phyloP scores from a whole-genome alignment of 2,888 invertebrate genomes.

The Lagria hirta region DNA sequence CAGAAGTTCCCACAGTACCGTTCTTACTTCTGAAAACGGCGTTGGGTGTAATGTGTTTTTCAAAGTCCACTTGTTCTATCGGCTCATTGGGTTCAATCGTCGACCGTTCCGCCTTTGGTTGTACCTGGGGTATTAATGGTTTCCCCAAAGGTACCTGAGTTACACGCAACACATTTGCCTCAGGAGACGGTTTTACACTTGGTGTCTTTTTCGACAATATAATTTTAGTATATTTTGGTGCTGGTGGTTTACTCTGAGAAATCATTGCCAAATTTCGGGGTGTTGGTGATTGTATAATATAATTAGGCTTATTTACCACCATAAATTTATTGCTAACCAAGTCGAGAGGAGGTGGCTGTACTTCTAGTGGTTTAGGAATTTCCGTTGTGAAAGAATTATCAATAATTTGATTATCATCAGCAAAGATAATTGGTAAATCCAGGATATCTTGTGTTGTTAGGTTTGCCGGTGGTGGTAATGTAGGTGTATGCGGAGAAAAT shows the following conservation, averaged over 20 bases:
- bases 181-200: no score
- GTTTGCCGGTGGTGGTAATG: slow-evolving; percentile 52
- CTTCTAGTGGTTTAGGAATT: slow-evolving; percentile 5
- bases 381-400: slow-evolving; percentile 32
- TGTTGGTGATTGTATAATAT: slow-evolving; percentile 33
- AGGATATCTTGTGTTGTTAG: slow-evolving; percentile 60
- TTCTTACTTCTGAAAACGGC: slow-evolving; percentile 19
- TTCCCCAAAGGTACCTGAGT: no score
- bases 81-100: slow-evolving; percentile 15
- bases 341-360: slow-evolving; percentile 7
- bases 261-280: slow-evolving; percentile 26
- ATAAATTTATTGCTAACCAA: slow-evolving; percentile 35
- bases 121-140: no score
- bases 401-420: slow-evolving; percentile 57
- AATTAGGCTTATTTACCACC: slow-evolving; percentile 33
- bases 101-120: slow-evolving; percentile 31
- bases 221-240: slow-evolving; percentile 57
- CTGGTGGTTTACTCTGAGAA: slow-evolving; percentile 24
- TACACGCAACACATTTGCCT: no score
- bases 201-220: slow-evolving; percentile 55
- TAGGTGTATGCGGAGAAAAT: slow-evolving; percentile 28
- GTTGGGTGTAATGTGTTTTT: slow-evolving; percentile 47
- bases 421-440: slow-evolving; percentile 68
- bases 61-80: slow-evolving; percentile 45
- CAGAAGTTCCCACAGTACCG: no score